Conservation (phyloP, 2,888 invertebrate genomes). For the Tipula unca region DNA sequence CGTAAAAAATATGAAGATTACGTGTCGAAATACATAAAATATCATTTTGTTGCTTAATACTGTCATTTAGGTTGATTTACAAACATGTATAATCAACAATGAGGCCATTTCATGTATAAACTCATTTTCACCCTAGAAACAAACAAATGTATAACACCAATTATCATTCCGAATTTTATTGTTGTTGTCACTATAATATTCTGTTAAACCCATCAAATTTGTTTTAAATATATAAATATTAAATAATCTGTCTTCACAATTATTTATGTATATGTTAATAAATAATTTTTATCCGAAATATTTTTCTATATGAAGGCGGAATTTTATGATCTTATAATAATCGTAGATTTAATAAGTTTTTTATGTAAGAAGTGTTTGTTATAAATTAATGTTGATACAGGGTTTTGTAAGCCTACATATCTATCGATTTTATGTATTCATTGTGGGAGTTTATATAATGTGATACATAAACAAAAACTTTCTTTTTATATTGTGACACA, state of each 20-base stretch:
- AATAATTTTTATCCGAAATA: not conserved
- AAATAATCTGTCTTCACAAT: not conserved
- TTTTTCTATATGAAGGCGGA: not conserved
- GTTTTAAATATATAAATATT: not conserved
- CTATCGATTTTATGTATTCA: not conserved
- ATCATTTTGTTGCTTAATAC: too few species aligned
- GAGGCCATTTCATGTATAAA: too few species aligned
- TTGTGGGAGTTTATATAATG: not conserved
- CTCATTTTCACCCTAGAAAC: too few species aligned
- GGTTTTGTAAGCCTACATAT: not conserved
- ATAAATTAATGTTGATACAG: not conserved
- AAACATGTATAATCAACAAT: too few species aligned
- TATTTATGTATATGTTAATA: not conserved
- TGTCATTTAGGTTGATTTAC: too few species aligned
- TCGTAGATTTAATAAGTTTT: too few species aligned
- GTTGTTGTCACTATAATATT: too few species aligned
- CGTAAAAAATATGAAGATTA: too few species aligned
- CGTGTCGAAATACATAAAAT: too few species aligned
- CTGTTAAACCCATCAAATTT: too few species aligned
- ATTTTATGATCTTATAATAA: not conserved
- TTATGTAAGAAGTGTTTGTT: not conserved
- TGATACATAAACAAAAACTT: not conserved
- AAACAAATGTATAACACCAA: too few species aligned
- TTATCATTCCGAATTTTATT: too few species aligned
- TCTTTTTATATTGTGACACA: not conserved